Percentiles rank a stretch among this genome's conserved stretches.
Conservation (phyloP, 2,888 invertebrate genomes). For the Folsomia candida region DNA sequence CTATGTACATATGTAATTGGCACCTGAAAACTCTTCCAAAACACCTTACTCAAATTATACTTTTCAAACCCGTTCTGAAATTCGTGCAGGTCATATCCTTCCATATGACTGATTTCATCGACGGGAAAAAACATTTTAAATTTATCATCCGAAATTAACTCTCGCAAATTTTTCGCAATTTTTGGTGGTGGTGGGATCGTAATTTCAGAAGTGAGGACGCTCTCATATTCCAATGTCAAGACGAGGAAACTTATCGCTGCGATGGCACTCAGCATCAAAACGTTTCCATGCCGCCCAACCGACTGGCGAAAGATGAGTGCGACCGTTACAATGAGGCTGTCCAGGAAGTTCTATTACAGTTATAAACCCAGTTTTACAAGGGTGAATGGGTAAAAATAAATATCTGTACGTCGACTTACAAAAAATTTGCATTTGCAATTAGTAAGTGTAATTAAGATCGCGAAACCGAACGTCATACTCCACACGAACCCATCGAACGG, state of each 20-base stretch:
- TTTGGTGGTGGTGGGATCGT: background rate
- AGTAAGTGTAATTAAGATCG: background rate
- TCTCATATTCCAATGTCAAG: background rate
- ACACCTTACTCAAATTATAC: background rate
- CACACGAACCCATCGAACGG: background rate
- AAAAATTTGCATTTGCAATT: too few species aligned
- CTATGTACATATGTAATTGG: too few species aligned
- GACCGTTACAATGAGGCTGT: too few species aligned
- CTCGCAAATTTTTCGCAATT: background rate
- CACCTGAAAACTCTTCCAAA: background rate
- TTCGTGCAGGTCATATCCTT: background rate
- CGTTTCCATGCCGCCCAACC: too few species aligned
- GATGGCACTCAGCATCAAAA: too few species aligned
- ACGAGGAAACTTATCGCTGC: background rate
- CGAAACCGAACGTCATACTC: background rate
- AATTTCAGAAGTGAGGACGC: background rate
- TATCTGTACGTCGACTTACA: too few species aligned
- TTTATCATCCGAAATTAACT: background rate
- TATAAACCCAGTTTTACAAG: too few species aligned
- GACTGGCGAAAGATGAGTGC: too few species aligned
- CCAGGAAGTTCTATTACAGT: too few species aligned
- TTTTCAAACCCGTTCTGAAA: background rate
- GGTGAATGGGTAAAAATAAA: too few species aligned
- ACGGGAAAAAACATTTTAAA: slow-evolving; percentile 1
- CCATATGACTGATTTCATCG: background rate